Evolutionary conservation across 2,797 vertebrate species (phyloP).

Genomic region (Eutrigla gurnardus): DNA sequence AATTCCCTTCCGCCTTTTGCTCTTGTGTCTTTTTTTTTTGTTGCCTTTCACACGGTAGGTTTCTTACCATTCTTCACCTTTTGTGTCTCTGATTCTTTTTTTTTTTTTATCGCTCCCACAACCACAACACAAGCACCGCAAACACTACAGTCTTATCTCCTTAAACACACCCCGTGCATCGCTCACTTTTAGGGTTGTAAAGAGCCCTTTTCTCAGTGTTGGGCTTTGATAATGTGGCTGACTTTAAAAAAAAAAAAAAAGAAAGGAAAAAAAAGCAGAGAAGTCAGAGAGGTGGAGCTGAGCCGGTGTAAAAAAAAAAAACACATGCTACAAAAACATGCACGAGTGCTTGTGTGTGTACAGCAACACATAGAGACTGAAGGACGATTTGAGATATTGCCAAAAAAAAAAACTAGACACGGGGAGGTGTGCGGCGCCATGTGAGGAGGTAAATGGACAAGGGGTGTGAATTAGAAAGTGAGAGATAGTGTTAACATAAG

Average conservation of each 20-base stretch:
- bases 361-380: slow-evolving; percentile 1
- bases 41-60: neutral
- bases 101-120: neutral
- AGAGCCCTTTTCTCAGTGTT: slow-evolving; percentile 42
- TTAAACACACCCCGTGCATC: slow-evolving; percentile 20
- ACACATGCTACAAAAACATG: neutral
- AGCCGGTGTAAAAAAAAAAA: neutral
- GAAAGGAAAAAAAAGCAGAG: slow-evolving; percentile 29
- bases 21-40: neutral
- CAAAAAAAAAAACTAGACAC: slow-evolving; percentile 7
- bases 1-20: slow-evolving; percentile 16
- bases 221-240: slow-evolving; percentile 71
- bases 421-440: slow-evolving; percentile 19
- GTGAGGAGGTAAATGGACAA: slow-evolving; percentile 22
- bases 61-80: slow-evolving; percentile 31
- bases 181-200: slow-evolving; percentile 45
- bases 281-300: slow-evolving; percentile 40
- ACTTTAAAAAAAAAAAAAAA: slow-evolving; percentile 52
- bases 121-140: slow-evolving; percentile 21
- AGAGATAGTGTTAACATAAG: slow-evolving; percentile 61
- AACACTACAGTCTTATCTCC: slow-evolving; percentile 8
- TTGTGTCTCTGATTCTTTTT: slow-evolving; percentile 20
- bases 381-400: slow-evolving; percentile 8
- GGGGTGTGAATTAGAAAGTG: slow-evolving; percentile 64
- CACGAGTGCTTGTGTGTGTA: neutral